phyloP scores from a whole-genome alignment of 1,140 invertebrate genomes.

The Apis laboriosa region DNA sequence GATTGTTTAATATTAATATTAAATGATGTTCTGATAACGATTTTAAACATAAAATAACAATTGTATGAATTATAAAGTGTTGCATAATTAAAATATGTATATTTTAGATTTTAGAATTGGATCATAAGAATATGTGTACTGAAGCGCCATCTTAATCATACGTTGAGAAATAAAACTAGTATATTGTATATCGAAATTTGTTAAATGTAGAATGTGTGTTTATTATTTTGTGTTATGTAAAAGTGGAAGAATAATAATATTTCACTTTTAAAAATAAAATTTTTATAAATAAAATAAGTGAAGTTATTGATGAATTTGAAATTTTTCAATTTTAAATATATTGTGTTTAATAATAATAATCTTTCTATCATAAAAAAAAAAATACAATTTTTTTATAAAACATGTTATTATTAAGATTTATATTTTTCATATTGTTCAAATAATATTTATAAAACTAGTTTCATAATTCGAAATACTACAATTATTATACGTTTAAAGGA shows the following conservation, averaged over 20 bases:
- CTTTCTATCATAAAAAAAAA: not conserved
- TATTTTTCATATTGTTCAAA: not conserved
- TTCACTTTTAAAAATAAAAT: too few species aligned
- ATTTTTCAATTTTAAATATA: not conserved
- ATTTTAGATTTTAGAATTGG: not conserved
- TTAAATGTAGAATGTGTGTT: conserved; percentile 5
- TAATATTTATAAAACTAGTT: conserved; percentile 6
- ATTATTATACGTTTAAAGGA: conserved; percentile 19
- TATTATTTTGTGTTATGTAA: not conserved
- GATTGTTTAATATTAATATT: not conserved
- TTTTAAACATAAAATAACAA: not conserved
- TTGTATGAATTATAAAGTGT: not conserved
- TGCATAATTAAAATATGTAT: not conserved
- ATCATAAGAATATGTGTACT: not conserved
- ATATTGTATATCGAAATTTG: not conserved
- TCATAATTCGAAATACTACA: not conserved
- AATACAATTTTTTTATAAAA: conserved; percentile 3
- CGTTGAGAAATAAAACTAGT: not conserved
- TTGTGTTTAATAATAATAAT: not conserved
- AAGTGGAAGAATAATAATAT: not conserved
- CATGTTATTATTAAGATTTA: not conserved
- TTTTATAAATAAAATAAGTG: not conserved
- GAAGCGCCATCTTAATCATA: conserved; percentile 1
- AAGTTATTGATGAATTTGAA: not conserved
- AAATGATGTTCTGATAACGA: not conserved